Conservation (phyloP, 2,888 invertebrate species). For the Pheosia tremula region DNA sequence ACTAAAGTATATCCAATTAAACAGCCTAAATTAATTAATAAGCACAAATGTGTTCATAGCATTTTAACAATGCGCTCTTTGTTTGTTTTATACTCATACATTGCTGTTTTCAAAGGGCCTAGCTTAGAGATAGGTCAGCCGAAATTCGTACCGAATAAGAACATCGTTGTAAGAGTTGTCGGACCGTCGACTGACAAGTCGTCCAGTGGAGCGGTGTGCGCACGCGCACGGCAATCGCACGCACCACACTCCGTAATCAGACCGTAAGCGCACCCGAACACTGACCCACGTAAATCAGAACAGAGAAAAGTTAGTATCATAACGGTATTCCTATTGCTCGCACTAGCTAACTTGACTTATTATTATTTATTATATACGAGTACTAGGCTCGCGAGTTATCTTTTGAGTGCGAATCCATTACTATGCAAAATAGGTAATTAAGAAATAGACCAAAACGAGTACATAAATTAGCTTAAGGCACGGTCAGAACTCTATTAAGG, state of each 20-base stretch:
- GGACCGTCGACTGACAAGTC: not conserved
- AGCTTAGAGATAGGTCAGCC: not conserved
- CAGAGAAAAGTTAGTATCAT: not conserved
- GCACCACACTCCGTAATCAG: not conserved
- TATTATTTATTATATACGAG: too few relatives aligned
- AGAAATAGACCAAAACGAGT: too few relatives aligned
- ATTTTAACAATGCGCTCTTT: not conserved
- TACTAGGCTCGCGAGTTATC: not conserved
- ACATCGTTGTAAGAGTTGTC: not conserved
- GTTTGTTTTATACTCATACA: not conserved
- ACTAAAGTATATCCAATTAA: too few relatives aligned
- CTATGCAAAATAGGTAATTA: too few relatives aligned
- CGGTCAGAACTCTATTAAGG: too few relatives aligned
- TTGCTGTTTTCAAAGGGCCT: not conserved
- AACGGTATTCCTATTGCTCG: not conserved
- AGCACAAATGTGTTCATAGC: not conserved
- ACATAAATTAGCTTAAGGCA: too few relatives aligned
- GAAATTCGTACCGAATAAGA: not conserved
- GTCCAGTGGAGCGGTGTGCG: not conserved
- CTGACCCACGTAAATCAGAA: not conserved
- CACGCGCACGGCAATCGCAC: not conserved
- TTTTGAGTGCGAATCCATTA: not conserved
- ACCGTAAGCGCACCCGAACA: not conserved
- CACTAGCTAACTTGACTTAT: not conserved
- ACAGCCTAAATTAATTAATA: too few relatives aligned